phyloP scores from a whole-genome alignment of 1,140 invertebrate genomes.

The Drosophila ironensis region DNA sequence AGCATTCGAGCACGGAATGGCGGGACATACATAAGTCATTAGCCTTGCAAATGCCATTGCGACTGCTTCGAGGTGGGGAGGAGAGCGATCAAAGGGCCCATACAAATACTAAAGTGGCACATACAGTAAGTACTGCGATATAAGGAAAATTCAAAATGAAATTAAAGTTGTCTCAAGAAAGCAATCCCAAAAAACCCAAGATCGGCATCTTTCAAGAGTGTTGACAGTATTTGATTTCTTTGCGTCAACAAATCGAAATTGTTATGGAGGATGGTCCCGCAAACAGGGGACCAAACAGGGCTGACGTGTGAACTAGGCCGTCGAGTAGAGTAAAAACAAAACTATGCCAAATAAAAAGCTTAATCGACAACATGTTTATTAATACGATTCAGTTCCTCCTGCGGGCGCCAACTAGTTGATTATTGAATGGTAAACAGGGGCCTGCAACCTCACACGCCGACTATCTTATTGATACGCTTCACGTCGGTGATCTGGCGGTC shows the following conservation, averaged over 20 bases:
- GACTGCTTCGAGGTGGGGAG: conserved; percentile 3
- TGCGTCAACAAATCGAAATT: not conserved
- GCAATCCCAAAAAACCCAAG: too few relatives aligned
- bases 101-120: not conserved
- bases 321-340: not conserved
- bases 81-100: conserved; percentile 16
- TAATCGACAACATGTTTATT: conserved; percentile 35
- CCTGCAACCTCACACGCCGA: conserved; percentile 37
- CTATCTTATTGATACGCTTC: conserved; percentile 75
- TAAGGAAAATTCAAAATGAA: too few relatives aligned
- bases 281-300: not conserved
- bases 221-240: not conserved
- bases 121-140: not conserved
- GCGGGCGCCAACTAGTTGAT: not conserved
- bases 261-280: conserved; percentile 15
- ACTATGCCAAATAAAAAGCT: not conserved
- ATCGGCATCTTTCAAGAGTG: not conserved
- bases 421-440: not conserved
- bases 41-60: conserved; percentile 50
- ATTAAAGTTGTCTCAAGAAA: too few relatives aligned
- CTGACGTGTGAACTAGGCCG: not conserved
- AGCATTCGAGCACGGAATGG: conserved; percentile 18
- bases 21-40: too few relatives aligned
- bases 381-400: conserved; percentile 13
- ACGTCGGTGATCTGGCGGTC: conserved; percentile 72